Percentiles rank a stretch among this genome's conserved stretches.
These are phyloP conservation scores for Corydoras sp. DNA, from an alignment of 2,113 vertebrate species.

Conservation along the genomic window DNA sequence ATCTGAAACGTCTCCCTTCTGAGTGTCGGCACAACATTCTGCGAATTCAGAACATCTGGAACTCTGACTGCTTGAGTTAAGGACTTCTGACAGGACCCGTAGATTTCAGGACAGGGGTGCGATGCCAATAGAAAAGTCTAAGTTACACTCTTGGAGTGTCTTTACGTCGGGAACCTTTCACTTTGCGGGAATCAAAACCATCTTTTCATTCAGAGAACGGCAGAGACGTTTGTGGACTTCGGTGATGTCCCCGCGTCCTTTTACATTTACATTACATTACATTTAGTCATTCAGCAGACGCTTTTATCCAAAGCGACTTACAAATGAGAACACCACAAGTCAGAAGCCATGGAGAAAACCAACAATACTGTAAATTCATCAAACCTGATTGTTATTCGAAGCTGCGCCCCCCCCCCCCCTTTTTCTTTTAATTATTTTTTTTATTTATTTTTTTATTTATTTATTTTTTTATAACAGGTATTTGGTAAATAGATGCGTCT, in stretches of 20 bases:
- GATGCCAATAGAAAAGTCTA: slow-evolving; percentile 41
- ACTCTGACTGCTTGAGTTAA: slow-evolving; percentile 36
- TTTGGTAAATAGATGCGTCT: no score
- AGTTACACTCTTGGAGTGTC: slow-evolving; percentile 31
- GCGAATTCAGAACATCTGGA: slow-evolving; percentile 47
- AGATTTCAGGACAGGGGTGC: slow-evolving; percentile 46
- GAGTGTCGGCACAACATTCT: slow-evolving; percentile 29
- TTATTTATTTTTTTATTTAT: no score
- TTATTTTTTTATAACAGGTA: no score
- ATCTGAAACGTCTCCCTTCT: slow-evolving; percentile 22
- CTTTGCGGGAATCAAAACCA: slow-evolving; percentile 37
- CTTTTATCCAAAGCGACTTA: no score
- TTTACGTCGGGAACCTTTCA: slow-evolving; percentile 38
- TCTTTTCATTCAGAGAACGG: slow-evolving; percentile 31
- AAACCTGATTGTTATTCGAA: no score
- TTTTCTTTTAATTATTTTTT: no score
- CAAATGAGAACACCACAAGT: no score
- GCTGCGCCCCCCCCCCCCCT: no score
- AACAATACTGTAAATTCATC: no score
- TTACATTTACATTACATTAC: no score
- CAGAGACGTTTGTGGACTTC: slow-evolving; percentile 27
- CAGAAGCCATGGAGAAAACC: no score
- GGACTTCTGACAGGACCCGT: slow-evolving; percentile 46
- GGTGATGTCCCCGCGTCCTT: slow-evolving; percentile 16
- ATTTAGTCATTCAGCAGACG: no score